phyloP scores from a whole-genome alignment of 2,888 invertebrate genomes.

The Linnaemya vulpina region DNA sequence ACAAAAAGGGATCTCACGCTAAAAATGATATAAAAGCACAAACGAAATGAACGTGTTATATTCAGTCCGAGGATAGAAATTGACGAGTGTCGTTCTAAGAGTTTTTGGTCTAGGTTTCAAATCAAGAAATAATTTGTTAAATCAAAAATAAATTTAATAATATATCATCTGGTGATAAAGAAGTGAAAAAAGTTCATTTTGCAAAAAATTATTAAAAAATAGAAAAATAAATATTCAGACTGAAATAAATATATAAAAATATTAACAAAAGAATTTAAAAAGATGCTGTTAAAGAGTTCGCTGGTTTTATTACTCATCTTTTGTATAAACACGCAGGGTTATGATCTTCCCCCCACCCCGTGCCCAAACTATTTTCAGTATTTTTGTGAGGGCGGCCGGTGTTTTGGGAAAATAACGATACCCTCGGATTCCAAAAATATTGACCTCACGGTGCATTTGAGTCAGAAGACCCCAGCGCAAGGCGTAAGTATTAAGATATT shows the following conservation, averaged over 20 bases:
- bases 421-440: slow-evolving; percentile 56
- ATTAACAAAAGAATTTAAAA: slow-evolving; percentile 31
- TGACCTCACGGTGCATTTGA: slow-evolving; percentile 73
- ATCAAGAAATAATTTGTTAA: too few relatives aligned
- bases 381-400: slow-evolving; percentile 62
- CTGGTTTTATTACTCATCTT: slow-evolving; percentile 34
- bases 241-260: not conserved
- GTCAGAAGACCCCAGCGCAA: slow-evolving; percentile 73
- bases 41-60: too few relatives aligned
- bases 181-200: too few relatives aligned
- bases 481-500: slow-evolving; percentile 72
- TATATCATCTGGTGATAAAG: not conserved
- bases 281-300: not conserved
- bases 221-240: not conserved
- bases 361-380: slow-evolving; percentile 77
- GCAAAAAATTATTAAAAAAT: too few relatives aligned
- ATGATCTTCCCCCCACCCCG: slow-evolving; percentile 74
- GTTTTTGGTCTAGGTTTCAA: not conserved
- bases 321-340: slow-evolving; percentile 17
- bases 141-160: not conserved
- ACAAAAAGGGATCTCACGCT: not conserved
- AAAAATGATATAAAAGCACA: too few relatives aligned
- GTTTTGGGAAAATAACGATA: slow-evolving; percentile 75
- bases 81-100: slow-evolving; percentile 17
- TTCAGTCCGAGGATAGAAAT: slow-evolving; percentile 38